These are phyloP conservation scores for Seira musarum DNA, from an alignment of 2,888 invertebrate genomes.

Conservation along the genomic window DNA sequence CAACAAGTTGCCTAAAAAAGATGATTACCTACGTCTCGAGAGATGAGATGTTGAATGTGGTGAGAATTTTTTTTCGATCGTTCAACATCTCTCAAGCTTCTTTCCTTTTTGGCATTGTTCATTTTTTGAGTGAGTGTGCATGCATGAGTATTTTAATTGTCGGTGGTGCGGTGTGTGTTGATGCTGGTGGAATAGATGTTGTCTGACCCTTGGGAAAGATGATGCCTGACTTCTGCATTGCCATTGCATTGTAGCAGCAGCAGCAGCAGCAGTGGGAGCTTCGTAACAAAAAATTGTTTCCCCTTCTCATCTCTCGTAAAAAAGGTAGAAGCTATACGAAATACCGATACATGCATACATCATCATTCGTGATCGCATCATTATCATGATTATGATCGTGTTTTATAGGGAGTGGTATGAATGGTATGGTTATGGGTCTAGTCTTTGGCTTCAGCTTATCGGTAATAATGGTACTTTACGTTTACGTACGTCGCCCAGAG, in stretches of 20 bases:
- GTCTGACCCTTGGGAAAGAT: slow-evolving; percentile 51
- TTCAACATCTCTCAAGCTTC: no score
- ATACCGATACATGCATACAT: slow-evolving; percentile 34
- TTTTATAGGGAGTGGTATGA: slow-evolving; percentile 31
- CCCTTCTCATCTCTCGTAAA: slow-evolving; percentile 8
- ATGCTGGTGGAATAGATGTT: slow-evolving; percentile 41
- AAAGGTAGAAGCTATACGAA: slow-evolving; percentile 6
- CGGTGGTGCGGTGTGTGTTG: slow-evolving; percentile 40
- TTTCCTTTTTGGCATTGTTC: no score
- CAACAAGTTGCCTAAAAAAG: slow-evolving; percentile 24
- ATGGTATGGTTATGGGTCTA: no score
- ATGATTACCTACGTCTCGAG: no score
- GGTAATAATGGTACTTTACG: no score
- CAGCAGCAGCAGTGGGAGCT: no score
- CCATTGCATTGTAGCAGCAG: no score
- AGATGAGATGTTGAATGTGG: no score
- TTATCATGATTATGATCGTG: slow-evolving; percentile 32
- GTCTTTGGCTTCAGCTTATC: no score
- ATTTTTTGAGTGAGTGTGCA: no score
- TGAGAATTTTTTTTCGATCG: slow-evolving; percentile 30
- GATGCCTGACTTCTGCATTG: slow-evolving; percentile 43
- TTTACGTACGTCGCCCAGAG: slow-evolving; percentile 56
- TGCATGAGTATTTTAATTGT: slow-evolving; percentile 48
- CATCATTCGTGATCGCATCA: slow-evolving; percentile 23
- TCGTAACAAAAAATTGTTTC: no score